Percentiles rank a stretch among this genome's conserved stretches.
phyloP scores from a whole-genome alignment of 2,888 invertebrate species.

The Agapostemon virescens region DNA sequence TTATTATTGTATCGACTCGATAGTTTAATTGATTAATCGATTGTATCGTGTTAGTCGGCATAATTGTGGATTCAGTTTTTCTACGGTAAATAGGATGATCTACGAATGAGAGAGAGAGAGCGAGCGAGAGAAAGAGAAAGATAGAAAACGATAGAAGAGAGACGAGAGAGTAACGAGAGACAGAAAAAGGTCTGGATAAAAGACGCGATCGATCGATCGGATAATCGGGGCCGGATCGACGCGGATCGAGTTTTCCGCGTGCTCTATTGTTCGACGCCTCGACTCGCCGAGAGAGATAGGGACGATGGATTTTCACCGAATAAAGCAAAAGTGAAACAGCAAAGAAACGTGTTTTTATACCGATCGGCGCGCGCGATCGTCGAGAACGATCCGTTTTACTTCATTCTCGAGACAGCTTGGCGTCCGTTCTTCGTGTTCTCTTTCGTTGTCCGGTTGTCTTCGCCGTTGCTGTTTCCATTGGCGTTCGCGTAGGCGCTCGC shows the following conservation, averaged over 20 bases:
- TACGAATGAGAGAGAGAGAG: constrained; percentile 3
- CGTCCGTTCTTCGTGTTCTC: no score
- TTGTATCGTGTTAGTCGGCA: constrained; percentile 74
- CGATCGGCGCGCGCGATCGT: constrained; percentile 37
- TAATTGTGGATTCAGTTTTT: constrained; percentile 76
- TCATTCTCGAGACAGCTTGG: neutral
- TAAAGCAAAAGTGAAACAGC: constrained; percentile 57
- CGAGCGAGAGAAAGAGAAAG: neutral
- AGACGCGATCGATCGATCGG: constrained; percentile 56
- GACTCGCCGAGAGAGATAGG: neutral
- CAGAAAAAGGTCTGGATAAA: neutral
- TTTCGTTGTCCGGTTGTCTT: no score
- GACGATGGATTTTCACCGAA: constrained; percentile 47
- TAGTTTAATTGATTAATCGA: constrained; percentile 78
- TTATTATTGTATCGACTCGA: constrained; percentile 76
- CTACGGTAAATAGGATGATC: constrained; percentile 68
- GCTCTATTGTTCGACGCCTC: constrained; percentile 1
- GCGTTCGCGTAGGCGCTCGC: no score
- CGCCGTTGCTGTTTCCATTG: no score
- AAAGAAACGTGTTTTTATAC: constrained; percentile 63
- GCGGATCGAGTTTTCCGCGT: neutral
- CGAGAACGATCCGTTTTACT: neutral
- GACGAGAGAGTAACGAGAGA: neutral
- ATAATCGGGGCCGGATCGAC: neutral
- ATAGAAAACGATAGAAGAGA: neutral